phyloP scores from a whole-genome alignment of 1,140 invertebrate genomes.

The Diuraphis noxia region DNA sequence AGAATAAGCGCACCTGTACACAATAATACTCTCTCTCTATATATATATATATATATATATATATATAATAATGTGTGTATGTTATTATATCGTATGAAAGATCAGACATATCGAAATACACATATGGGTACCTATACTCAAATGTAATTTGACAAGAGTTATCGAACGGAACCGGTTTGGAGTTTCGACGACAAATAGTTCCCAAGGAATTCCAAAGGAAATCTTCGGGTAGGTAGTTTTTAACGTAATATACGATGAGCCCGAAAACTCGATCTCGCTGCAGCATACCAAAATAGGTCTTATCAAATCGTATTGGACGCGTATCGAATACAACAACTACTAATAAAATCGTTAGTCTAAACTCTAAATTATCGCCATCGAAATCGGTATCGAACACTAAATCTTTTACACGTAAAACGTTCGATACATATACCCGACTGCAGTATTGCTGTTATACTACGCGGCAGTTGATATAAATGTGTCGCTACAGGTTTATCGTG shows the following conservation, averaged over 20 bases:
- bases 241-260: not conserved
- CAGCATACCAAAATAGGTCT: not conserved
- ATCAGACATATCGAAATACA: conserved; percentile 47
- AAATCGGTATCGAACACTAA: not conserved
- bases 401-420: not conserved
- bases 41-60: too few species aligned
- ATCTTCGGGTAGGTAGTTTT: not conserved
- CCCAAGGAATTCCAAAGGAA: conserved; percentile 13
- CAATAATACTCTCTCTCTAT: not conserved
- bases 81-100: not conserved
- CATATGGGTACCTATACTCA: not conserved
- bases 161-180: conserved; percentile 35
- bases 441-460: not conserved
- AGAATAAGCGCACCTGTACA: not conserved
- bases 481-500: not conserved
- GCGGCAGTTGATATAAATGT: not conserved
- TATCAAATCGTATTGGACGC: not conserved
- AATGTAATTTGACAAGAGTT: conserved; percentile 36
- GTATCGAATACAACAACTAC: not conserved
- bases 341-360: conserved; percentile 17
- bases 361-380: not conserved
- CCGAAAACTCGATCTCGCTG: not conserved
- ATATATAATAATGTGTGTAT: not conserved
- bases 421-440: not conserved
- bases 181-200: conserved; percentile 34